Evolutionary conservation across 35 echinoderm and acorn worm genomes (phyloP).

Genomic region (Ophiothrix spiculata): DNA sequence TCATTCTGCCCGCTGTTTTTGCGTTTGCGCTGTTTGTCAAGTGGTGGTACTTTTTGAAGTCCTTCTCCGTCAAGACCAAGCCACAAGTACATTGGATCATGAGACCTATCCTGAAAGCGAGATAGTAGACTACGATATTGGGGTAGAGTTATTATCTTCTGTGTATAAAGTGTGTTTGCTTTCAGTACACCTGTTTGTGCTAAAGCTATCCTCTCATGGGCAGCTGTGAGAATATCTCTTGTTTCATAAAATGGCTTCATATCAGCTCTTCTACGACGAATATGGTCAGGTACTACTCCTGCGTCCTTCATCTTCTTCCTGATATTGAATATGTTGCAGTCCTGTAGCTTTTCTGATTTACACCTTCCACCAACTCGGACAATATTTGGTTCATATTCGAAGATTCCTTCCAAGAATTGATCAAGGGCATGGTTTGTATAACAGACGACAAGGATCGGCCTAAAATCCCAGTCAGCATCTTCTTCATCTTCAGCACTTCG

Average conservation of each 20-base stretch:
- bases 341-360: constrained; percentile 15
- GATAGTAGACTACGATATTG: neutral
- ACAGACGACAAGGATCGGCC: constrained; percentile 70
- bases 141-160: neutral
- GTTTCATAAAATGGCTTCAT: neutral
- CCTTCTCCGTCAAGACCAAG: neutral
- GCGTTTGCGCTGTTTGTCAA: neutral
- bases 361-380: constrained; percentile 60
- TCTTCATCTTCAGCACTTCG: neutral
- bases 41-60: neutral
- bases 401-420: constrained; percentile 80
- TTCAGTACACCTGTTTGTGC: neutral
- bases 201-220: neutral
- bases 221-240: neutral
- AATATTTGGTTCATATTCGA: constrained; percentile 48
- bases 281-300: neutral
- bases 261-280: neutral
- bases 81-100: neutral
- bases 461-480: neutral
- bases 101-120: neutral
- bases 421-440: constrained; percentile 78
- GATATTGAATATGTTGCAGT: neutral
- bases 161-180: neutral
- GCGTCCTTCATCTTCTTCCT: neutral
- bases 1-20: neutral